Evolutionary conservation across 1,140 invertebrate species (phyloP), one percentile per base, ranked within the genome.

Genomic region (Xylocopa sonorina): DNA sequence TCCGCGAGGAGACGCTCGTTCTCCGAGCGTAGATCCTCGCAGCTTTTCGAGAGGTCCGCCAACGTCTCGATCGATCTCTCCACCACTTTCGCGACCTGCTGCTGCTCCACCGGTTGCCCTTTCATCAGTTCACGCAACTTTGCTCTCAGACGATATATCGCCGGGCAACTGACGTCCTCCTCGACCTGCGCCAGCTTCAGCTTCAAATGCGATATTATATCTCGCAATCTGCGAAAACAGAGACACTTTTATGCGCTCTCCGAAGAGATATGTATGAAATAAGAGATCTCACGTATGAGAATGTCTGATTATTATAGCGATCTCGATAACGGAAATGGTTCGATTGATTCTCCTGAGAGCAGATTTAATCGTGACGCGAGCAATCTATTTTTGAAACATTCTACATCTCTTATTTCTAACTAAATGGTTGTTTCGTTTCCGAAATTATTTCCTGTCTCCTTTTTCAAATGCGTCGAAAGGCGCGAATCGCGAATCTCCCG

Each of bases 61-160:
- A 89, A 58, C 1, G 87, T 88, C 27, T 89, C 88, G 41, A 90
- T 89, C 43, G 89, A 89, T 81, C 81, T 84, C 57, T 90, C 86
- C 12, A 88, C 82, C 9, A 86, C 83, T 27, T 78, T 82, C 10
- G 84, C 74, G 34, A 88, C 86, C 68, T 84, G 87, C 53, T 85
- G 76, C 76, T 43, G 79, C 87, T 72, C 88, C 78, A 60, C 77
- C 86, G 60, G n/a, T n/a, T n/a, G n/a, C n/a, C 83, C 88, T 71
- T 88, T 90, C 85, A 85, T 89, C 55, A 92, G 78, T 41, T 90
- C 88, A 0, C 85, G 80, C 34, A 93, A 66, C 72, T 90, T 91
- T 21, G 84, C 89, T 69, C 88, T 88, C 50, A 91, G 81, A 78
- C 88, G 89, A 87, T 91, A 89, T 64, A 92, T 69, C 64, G 87